Evolutionary conservation across 2,888 invertebrate genomes (phyloP).

Genomic region (Epinotia brunnichana): DNA sequence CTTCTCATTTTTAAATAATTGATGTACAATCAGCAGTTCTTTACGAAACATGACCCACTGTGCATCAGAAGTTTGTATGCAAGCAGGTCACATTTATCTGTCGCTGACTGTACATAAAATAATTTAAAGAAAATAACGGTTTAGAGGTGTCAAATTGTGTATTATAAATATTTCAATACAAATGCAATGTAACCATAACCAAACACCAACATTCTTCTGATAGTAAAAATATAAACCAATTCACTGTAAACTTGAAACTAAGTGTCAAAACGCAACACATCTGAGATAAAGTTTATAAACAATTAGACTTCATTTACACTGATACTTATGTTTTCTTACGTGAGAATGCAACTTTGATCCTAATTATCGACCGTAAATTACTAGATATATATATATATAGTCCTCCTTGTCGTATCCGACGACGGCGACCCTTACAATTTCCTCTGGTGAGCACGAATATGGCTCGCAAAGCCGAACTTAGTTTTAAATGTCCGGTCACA

Average conservation of each 20-base stretch:
- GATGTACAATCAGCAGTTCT: too few species aligned
- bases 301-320: neutral
- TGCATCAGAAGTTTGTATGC: too few species aligned
- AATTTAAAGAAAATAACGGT: constrained; percentile 7
- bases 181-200: constrained; percentile 37
- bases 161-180: constrained; percentile 39
- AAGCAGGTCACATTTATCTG: too few species aligned
- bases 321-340: constrained; percentile 6
- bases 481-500: too few species aligned
- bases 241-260: constrained; percentile 28
- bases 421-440: too few species aligned
- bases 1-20: too few species aligned
- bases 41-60: too few species aligned
- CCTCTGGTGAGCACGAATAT: too few species aligned
- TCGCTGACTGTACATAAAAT: neutral
- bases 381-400: too few species aligned
- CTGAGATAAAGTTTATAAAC: constrained; percentile 23
- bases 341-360: neutral
- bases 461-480: too few species aligned
- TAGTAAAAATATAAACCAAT: constrained; percentile 31
- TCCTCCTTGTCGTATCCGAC: too few species aligned
- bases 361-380: neutral
- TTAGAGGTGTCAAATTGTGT: constrained; percentile 36
- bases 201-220: constrained; percentile 34
- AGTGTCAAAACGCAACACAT: constrained; percentile 24